Base-by-base conservation (phyloP, 1,140 invertebrate species). In the Halotydeus destructor region DNA sequence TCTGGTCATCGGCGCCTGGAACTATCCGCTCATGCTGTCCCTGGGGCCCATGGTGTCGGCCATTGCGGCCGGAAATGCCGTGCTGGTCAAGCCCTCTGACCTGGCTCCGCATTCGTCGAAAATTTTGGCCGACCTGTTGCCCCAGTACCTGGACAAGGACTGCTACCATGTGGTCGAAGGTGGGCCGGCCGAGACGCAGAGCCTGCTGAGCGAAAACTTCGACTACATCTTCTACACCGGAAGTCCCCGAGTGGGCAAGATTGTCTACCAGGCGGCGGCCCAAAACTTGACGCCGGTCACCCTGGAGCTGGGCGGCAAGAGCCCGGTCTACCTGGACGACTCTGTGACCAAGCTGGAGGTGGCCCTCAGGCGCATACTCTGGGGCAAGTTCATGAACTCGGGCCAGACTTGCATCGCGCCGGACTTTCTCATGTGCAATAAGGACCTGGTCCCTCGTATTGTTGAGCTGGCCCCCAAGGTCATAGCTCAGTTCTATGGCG, bases 131-230 rank as follows among this genome's bases (percentile, higher is more conserved):
- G 46, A 64, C 36, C 42, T 66, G 5, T 44, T 70, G 14, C 59
- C 64, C 2, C 58, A 64, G 38, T 66, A 67, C 49, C 47, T 71
- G 36, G 64, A 71, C 45, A 37, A 69, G 64, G 63, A 69, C 6
- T 68, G 62, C 50, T 59, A 64, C 18, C 58, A 62, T 32, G 62
- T 71, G 12, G 53, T 74, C 5, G 63, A 68, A 48, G 89, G 86
- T 35, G 88, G 80, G 27, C 62, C 83, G 3, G 54, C 69, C 21
- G 85, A 89, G 63, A 91, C 84, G 0, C 76, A 76, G 5, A 74
- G 77, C 52, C 56, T 98, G 5, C 62, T 97, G 5, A 78, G 83
- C 47, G 69, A 91, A 55, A 71, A 70, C 54, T 71, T 65, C 52
- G 70, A 71, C 49, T 58, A 65, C 36, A 67, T 71, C 25, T 62